Percentiles rank a stretch among this genome's conserved stretches.
Conservation (phyloP, 2,888 invertebrate genomes). For the Glomeris marginata region DNA sequence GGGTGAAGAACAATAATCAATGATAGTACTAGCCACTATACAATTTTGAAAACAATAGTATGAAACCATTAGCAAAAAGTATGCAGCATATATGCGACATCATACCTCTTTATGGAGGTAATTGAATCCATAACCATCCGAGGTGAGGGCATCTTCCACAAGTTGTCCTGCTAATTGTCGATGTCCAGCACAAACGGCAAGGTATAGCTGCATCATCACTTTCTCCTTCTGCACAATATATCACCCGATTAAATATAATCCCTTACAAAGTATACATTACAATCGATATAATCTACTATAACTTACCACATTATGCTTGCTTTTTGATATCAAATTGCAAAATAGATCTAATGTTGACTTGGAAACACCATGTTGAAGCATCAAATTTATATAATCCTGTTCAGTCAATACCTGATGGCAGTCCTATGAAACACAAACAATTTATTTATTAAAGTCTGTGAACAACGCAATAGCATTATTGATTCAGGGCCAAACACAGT, state of each 20-base stretch:
- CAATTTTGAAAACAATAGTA: no score
- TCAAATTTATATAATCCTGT: constrained; percentile 12
- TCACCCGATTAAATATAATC: no score
- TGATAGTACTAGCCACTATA: no score
- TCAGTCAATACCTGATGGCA: constrained; percentile 11
- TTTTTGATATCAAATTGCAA: constrained; percentile 7
- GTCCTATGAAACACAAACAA: constrained; percentile 1
- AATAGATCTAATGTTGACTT: constrained; percentile 12
- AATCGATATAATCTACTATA: neutral
- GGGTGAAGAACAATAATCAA: no score
- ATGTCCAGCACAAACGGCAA: constrained; percentile 32
- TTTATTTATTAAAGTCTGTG: neutral
- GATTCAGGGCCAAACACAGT: constrained; percentile 9
- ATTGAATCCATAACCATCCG: constrained; percentile 29
- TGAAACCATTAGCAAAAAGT: no score
- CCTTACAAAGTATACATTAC: no score
- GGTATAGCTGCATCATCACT: constrained; percentile 20
- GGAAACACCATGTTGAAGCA: constrained; percentile 13
- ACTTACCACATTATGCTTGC: constrained; percentile 11
- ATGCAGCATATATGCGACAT: no score
- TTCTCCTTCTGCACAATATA: constrained; percentile 13
- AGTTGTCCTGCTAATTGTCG: constrained; percentile 30
- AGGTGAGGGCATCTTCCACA: constrained; percentile 26
- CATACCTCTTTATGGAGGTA: constrained; percentile 31
- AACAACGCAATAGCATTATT: constrained; percentile 7